Percentiles rank a stretch among this genome's conserved stretches.
Evolutionary conservation across 1,140 invertebrate species (phyloP).

Genomic region (Ganaspis sp.): DNA sequence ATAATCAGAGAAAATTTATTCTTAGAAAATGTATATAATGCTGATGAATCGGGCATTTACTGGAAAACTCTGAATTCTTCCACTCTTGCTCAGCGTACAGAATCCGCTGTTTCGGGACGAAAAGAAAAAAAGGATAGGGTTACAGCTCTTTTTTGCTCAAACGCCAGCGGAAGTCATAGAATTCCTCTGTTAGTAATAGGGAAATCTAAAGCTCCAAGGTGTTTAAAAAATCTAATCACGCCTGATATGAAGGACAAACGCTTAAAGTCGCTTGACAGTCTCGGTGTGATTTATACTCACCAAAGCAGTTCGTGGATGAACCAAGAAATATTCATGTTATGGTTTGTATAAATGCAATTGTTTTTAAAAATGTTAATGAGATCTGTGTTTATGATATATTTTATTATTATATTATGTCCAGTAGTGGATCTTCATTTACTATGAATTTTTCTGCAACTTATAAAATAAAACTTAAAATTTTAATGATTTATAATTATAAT

Average conservation of each 20-base stretch:
- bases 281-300: not conserved
- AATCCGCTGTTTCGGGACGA: constrained; percentile 52
- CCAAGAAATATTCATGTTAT: not conserved
- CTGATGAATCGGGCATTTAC: too few relatives aligned
- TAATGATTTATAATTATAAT: not conserved
- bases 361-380: too few relatives aligned
- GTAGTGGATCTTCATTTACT: not conserved
- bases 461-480: constrained; percentile 32
- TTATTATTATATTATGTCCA: constrained; percentile 28
- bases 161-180: constrained; percentile 60
- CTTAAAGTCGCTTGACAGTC: too few relatives aligned
- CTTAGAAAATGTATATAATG: constrained; percentile 51
- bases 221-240: not conserved
- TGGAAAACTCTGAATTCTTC: constrained; percentile 61
- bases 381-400: too few relatives aligned
- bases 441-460: not conserved
- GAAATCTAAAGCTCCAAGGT: constrained; percentile 49
- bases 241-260: too few relatives aligned
- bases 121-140: constrained; percentile 50
- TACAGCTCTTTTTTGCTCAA: constrained; percentile 58
- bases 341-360: too few relatives aligned
- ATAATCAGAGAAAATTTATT: constrained; percentile 13
- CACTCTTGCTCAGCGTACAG: constrained; percentile 43
- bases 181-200: constrained; percentile 58
- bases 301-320: constrained; percentile 18